Conservation (phyloP, 2,113 vertebrate species). For the Anoura caudifer region DNA sequence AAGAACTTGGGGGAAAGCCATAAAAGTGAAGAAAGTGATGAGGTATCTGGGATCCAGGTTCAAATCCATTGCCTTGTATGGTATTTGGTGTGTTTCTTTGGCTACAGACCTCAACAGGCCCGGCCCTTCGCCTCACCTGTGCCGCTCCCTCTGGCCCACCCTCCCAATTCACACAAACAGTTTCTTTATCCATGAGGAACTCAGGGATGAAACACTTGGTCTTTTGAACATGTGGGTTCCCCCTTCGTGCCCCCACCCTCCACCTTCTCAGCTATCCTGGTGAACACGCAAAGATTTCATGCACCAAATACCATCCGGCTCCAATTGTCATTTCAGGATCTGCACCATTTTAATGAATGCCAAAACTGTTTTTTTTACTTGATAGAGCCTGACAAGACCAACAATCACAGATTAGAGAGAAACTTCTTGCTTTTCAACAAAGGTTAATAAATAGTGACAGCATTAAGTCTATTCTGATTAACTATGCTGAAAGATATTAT, state of each 20-base stretch:
- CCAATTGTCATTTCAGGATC: constrained; percentile 83
- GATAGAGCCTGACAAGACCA: constrained; percentile 92
- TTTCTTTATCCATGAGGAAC: not conserved
- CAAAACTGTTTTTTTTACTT: constrained; percentile 88
- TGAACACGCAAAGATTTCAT: constrained; percentile 68
- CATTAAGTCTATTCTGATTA: constrained; percentile 98
- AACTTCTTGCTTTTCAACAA: constrained; percentile 96
- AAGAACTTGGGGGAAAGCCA: not conserved
- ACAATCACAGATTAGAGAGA: constrained; percentile 94
- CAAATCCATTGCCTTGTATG: not conserved
- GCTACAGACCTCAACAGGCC: not conserved
- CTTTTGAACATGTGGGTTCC: not conserved
- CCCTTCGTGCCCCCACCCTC: not conserved
- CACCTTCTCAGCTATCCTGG: constrained; percentile 25
- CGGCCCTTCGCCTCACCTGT: too few relatives aligned
- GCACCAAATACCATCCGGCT: constrained; percentile 81
- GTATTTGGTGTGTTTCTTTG: not conserved
- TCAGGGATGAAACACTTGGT: not conserved
- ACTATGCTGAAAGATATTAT: constrained; percentile 96
- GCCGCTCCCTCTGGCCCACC: not conserved
- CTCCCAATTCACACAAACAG: not conserved
- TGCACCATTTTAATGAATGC: constrained; percentile 83
- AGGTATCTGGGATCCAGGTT: not conserved
- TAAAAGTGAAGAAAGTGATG: not conserved
- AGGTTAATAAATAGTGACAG: constrained; percentile 99